Evolutionary conservation across 2,797 vertebrate genomes (phyloP), one percentile per base, ranked within the genome.

Genomic region (Darevskia nairensis): DNA sequence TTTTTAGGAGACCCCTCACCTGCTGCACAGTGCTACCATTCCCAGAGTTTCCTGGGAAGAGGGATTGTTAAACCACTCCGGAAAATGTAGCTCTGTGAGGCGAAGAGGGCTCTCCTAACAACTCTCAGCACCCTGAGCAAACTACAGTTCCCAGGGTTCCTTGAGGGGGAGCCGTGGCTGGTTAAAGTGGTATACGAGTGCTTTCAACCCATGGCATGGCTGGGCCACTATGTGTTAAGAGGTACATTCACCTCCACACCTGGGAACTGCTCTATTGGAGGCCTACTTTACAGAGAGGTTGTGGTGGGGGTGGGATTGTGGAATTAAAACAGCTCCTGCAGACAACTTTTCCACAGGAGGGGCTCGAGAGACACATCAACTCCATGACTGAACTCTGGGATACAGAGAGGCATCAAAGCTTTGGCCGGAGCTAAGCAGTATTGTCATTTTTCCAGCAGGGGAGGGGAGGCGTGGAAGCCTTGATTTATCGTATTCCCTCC

Each of bases 401-500:
- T 84, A 82, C 13, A 41, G 90, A 92, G 91, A 50, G 41, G 8
- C 88, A 89, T 88, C 92, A 86, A 87, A 90, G 92, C 68, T 11
- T 10, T 88, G 78, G 1, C 87, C 83, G 50, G 76, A 39, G 8
- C 89, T 91, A 80, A 90, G 2, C 8, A 11, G 85, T 85, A 41
- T 87, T 59, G 91, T 88, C 86, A 80, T 86, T 87, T 59, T 1
- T 86, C 0, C 86, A 74, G 88, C 46, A 0, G 91, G 90, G 55
- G 68, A 80, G 74, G 80, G 32, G 35, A 85, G 89, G 89, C 87
- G 8, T 80, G 83, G 83, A 61, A 61, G 44, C 91, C 80, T 90
- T 90, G 91, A 64, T 72, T 46, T 72, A 80, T 61, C 77, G 41
- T 41, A 59, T 92, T 90, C 94, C 90, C 89, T 89, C 88, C 92